Evolutionary conservation across 1,140 invertebrate species (phyloP).

Genomic region (Holotrichia oblita): DNA sequence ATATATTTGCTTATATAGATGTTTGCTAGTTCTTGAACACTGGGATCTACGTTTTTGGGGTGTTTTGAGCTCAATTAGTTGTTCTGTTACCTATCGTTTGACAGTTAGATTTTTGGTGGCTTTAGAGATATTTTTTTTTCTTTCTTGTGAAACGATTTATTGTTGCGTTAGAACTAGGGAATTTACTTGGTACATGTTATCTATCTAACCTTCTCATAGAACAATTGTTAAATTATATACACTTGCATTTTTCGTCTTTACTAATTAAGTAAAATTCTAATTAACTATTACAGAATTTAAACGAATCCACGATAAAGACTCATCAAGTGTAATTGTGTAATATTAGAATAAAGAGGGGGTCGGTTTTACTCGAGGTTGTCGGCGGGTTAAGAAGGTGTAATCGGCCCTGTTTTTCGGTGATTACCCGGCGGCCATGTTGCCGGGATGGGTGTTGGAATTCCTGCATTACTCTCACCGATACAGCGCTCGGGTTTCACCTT

Average conservation of each 20-base stretch:
- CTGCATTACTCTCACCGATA: not conserved
- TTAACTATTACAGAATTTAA: not conserved
- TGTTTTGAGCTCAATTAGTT: no score
- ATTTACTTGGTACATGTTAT: no score
- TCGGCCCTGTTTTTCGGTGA: not conserved
- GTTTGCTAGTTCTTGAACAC: no score
- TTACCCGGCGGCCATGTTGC: not conserved
- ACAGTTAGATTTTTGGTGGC: no score
- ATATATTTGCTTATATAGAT: no score
- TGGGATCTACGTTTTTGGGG: no score
- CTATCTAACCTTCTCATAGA: no score
- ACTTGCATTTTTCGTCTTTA: not conserved
- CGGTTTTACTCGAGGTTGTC: not conserved
- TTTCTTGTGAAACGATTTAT: no score
- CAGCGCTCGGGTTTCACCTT: not conserved
- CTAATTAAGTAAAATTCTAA: not conserved
- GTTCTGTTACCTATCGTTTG: no score
- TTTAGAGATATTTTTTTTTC: no score
- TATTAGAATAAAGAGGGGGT: slow-evolving; percentile 8
- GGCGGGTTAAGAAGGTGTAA: slow-evolving; percentile 14
- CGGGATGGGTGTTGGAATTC: not conserved
- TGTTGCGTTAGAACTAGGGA: no score
- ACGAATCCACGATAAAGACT: not conserved
- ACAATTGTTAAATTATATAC: not conserved
- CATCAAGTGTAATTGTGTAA: not conserved